Percentiles rank a stretch among this genome's conserved stretches.
Evolutionary conservation across 2,888 invertebrate species (phyloP).

Genomic region (Hymenopus coronatus): DNA sequence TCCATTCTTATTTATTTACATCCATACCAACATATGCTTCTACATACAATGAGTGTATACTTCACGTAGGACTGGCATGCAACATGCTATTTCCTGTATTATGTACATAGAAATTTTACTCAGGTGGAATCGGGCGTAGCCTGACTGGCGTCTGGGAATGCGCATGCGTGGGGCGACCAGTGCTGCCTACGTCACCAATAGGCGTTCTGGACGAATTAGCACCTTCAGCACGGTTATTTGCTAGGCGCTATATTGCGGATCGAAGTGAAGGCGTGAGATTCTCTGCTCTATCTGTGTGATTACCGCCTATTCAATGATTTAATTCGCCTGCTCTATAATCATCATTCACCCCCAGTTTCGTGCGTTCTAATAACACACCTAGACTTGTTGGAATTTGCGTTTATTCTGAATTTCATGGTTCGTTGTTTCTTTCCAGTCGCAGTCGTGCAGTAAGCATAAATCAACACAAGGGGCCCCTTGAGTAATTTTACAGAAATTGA

Average conservation of each 20-base stretch:
- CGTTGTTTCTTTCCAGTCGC: no score
- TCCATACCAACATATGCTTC: no score
- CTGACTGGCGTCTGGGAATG: background rate
- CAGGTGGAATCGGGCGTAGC: background rate
- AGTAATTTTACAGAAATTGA: no score
- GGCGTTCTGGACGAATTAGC: background rate
- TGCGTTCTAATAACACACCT: no score
- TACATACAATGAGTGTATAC: background rate
- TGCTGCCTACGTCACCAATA: background rate
- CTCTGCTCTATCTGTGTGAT: background rate
- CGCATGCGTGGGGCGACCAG: background rate
- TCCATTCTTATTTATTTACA: no score
- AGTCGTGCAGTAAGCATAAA: no score
- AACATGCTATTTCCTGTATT: background rate
- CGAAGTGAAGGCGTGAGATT: no score
- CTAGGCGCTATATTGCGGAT: background rate
- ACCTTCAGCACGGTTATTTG: background rate
- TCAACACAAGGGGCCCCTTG: no score
- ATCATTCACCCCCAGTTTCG: no score
- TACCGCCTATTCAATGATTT: background rate
- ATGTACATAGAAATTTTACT: background rate
- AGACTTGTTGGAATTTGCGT: no score
- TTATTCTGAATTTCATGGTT: no score
- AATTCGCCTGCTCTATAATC: background rate
- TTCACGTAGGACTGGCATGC: background rate